These are phyloP conservation scores for Ptilorrhoa leucosticta DNA, from an alignment of 2,113 vertebrate genomes.

Conservation along the genomic window DNA sequence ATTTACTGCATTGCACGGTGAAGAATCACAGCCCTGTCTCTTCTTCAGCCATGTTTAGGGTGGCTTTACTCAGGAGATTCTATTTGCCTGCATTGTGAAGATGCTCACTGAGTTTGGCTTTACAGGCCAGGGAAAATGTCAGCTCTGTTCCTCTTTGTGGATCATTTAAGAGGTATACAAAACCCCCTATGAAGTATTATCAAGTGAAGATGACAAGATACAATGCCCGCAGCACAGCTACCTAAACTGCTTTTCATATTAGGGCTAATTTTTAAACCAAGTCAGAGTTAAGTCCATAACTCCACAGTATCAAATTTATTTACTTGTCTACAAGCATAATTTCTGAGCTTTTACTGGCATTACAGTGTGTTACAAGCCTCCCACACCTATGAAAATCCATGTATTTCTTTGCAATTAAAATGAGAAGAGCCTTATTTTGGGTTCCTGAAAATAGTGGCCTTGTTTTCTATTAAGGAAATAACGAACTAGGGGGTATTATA, in stretches of 20 bases:
- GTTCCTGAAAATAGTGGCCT: not conserved
- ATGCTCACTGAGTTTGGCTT: not conserved
- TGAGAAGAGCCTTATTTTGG: not conserved
- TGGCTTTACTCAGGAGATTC: not conserved
- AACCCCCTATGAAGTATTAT: not conserved
- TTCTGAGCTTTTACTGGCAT: not conserved
- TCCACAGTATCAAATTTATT: not conserved
- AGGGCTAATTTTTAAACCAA: not conserved
- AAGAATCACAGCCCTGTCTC: not conserved
- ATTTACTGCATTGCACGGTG: not conserved
- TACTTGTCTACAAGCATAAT: not conserved
- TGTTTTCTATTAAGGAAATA: not conserved
- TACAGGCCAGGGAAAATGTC: not conserved
- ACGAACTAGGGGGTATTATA: not conserved
- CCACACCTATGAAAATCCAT: not conserved
- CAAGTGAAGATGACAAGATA: not conserved
- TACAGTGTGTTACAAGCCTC: not conserved
- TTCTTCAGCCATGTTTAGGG: not conserved
- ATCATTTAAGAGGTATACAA: not conserved
- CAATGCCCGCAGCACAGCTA: not conserved
- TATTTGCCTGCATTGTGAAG: not conserved
- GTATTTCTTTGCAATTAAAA: not conserved
- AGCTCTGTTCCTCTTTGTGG: not conserved
- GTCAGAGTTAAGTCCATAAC: not conserved
- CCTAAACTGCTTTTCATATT: not conserved